Evolutionary conservation across 2,888 invertebrate species (phyloP).

Genomic region (Morpho achilles): DNA sequence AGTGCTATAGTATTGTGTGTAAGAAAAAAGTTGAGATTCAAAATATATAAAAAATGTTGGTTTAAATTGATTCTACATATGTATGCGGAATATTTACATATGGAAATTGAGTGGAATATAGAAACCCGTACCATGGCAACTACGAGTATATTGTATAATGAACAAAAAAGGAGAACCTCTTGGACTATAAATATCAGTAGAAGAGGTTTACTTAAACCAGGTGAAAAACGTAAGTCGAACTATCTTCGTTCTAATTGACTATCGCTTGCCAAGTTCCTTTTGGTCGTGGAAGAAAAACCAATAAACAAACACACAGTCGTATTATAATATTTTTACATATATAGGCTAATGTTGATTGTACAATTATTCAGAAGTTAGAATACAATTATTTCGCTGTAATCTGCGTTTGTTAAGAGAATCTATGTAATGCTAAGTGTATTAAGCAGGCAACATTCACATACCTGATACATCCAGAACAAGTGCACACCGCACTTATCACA

Average conservation of each 20-base stretch:
- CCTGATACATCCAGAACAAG: no score
- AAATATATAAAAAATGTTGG: constrained; percentile 41
- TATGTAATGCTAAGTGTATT: no score
- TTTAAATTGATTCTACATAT: constrained; percentile 38
- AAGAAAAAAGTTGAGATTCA: constrained; percentile 37
- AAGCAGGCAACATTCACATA: no score
- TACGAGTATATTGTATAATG: constrained; percentile 1
- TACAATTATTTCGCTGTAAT: no score
- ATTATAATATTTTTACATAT: no score
- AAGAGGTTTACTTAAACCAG: not conserved
- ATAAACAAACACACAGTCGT: no score
- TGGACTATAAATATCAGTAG: constrained; percentile 16
- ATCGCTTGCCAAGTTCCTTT: no score
- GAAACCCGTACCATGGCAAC: constrained; percentile 38
- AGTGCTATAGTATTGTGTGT: constrained; percentile 40
- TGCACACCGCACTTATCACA: no score
- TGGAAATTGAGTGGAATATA: constrained; percentile 47
- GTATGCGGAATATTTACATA: constrained; percentile 35
- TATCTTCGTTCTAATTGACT: not conserved
- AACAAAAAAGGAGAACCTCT: constrained; percentile 9
- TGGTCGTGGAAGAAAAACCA: no score
- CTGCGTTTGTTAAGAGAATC: no score
- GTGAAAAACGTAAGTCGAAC: constrained; percentile 14
- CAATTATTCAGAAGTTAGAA: no score
- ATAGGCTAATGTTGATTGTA: no score